Percentiles rank a stretch among this genome's conserved stretches.
Evolutionary conservation across 2,888 invertebrate genomes (phyloP).

Genomic region (Xanthia icteritia): DNA sequence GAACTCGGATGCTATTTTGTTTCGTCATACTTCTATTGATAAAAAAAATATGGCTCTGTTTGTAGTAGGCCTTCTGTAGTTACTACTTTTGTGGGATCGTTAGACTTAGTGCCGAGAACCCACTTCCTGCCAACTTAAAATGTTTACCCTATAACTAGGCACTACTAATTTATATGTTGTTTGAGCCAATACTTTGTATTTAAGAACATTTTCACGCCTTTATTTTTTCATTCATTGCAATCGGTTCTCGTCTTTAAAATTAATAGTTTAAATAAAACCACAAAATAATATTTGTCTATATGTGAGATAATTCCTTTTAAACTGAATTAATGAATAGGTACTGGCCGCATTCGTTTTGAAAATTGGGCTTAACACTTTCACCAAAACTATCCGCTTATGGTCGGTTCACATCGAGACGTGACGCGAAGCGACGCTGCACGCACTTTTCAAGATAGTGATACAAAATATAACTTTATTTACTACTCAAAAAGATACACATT

Average conservation of each 20-base stretch:
- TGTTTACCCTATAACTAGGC: constrained; percentile 31
- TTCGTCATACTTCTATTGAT: neutral
- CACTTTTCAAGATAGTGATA: too few relatives aligned
- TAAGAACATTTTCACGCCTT: neutral
- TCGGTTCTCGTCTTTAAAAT: neutral
- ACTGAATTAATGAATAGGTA: neutral
- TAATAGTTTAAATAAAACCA: neutral
- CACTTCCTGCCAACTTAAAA: constrained; percentile 52
- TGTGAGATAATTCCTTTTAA: neutral
- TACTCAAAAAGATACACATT: too few relatives aligned
- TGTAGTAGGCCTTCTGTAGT: constrained; percentile 33
- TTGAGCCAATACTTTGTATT: constrained; percentile 27
- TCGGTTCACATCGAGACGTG: too few relatives aligned
- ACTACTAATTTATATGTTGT: constrained; percentile 28
- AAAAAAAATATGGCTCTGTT: neutral
- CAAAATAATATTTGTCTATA: neutral
- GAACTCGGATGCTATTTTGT: neutral
- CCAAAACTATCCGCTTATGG: too few relatives aligned
- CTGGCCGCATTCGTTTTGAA: neutral
- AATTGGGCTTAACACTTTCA: too few relatives aligned
- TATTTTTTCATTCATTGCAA: neutral
- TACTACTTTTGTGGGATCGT: constrained; percentile 7
- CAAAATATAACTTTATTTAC: too few relatives aligned
- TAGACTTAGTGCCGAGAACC: constrained; percentile 40
- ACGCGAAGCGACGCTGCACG: too few relatives aligned